Base-by-base conservation (phyloP, 2,888 invertebrate genomes). In the Helleia helle region DNA sequence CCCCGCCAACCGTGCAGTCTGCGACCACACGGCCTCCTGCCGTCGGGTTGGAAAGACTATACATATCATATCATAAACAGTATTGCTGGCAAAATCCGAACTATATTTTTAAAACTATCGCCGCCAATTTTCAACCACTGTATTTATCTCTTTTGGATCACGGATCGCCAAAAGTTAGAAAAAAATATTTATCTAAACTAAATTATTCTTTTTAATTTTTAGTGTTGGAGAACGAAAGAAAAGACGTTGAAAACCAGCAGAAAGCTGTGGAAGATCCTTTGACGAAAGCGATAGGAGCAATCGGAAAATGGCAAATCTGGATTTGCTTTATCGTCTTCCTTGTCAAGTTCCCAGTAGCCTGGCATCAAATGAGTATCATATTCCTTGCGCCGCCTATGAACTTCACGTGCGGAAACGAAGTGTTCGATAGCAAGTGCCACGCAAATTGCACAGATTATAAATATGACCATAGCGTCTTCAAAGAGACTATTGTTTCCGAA, bases 341-440 rank as follows among this genome's bases (percentile, higher is more conserved):
- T 6, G 87, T 90, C 40, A 93, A 93, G 69, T 91, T 93, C 58
- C 92, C 93, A 0, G 90, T 92, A 0, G 93, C 92, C 0, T 93
- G 93, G 92, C 92, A 93, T 61, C 92, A 93, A 57, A 86, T 93
- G 64, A 91, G 89, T 47, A 92, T 93, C 46, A 90, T 93, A 43
- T 93, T 93, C 59, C 85, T 93, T 47, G 91, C 92, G 4, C 92
- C 93, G 0, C 89, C 89, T 0, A 87, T 87, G 40, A 72, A 86
- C 11, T 88, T 86, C 55, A 84, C 79, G 12, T 91, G 91, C 56
- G 54, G 62, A 1, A 58, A 65, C 24, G 53, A 59, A 1, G 71
- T 65, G 38, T 87, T 80, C 40, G 86, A 86, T 31, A 86, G 71
- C 29, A 44, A 59, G 0, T 91, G 91, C 55, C 62, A 74, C 1